Base-by-base conservation (phyloP, 2,797 vertebrate genomes). In the Mus caroli region DNA sequence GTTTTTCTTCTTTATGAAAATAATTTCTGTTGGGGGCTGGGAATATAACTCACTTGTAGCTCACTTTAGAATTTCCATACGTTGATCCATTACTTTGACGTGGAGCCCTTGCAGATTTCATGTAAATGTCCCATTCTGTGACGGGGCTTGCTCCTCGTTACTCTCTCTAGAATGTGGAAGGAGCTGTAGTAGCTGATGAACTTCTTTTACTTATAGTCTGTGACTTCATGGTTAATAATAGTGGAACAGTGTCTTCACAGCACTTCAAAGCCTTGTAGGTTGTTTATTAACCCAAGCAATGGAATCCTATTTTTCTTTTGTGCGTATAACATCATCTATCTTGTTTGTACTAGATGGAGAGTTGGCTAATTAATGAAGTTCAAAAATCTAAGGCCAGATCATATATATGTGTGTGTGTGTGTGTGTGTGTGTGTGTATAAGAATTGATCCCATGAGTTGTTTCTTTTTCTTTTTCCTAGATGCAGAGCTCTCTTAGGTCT, bases 401-500 rank as follows among this genome's bases (percentile, higher is more conserved):
- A 46, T 9, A 9, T 46, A 76, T 34, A 80, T 76, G 31, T 43
- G 3, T 43, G 5, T 43, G 43, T 43, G 5, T 43, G 43, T 43
- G 5, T 43, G 43, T 43, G 5, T 43, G 43, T 43, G 5, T 43
- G 43, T 43, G 5, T 43, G 3, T 78, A 26, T 86, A 79, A 69
- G 40, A 87, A 40, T 60, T 69, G 69, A 89, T 54, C 26, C 86
- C 43, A 24, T 87, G 37, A 85, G 43, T 91, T 97, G 22, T 84
- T 46, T 88, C 7, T 10, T 52, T 37, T 28, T 2, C 24, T 79
- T 24, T 62, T 91, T 84, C 78, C 43, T 97, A 99, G 99, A 99
- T 99, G 99, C 98, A 99, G 97, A 99, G 98, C 96, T 99, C 99
- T 0, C 98, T 99, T 31, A 98, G 99, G 0, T 99, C 99, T 6